These are phyloP conservation scores for Cantharis rufa DNA, from an alignment of 2,888 invertebrate genomes.

Conservation along the genomic window DNA sequence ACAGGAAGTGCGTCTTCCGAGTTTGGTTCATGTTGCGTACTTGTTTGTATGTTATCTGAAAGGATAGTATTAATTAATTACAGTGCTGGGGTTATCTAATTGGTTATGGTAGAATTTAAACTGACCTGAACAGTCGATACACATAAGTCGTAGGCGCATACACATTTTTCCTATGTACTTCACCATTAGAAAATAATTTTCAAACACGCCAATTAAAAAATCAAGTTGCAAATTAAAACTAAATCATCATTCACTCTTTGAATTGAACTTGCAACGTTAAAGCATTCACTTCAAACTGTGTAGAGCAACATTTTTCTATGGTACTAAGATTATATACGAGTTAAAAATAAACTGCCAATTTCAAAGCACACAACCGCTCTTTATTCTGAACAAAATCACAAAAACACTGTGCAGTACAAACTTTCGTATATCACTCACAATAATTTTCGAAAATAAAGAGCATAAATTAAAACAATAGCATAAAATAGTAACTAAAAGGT, in stretches of 20 bases:
- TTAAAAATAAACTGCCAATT: not conserved
- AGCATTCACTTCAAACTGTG: not conserved
- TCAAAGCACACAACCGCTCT: not conserved
- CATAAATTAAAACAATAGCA: not conserved
- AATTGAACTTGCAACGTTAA: not conserved
- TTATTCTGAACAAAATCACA: not conserved
- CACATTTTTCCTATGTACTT: conserved; percentile 51
- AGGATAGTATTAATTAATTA: not conserved
- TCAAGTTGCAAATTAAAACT: not conserved
- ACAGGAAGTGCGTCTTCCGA: conserved; percentile 45
- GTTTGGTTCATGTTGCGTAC: conserved; percentile 44
- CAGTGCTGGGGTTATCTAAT: not conserved
- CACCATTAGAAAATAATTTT: conserved; percentile 42
- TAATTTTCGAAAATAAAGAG: not conserved
- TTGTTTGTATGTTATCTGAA: conserved; percentile 41
- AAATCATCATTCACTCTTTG: not conserved
- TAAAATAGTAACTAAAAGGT: conserved; percentile 2
- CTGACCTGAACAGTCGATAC: conserved; percentile 63
- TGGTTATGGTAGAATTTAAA: conserved; percentile 19
- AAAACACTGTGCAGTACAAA: not conserved
- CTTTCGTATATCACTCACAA: not conserved
- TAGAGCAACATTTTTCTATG: not conserved
- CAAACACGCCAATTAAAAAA: not conserved
- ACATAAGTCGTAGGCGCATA: conserved; percentile 59
- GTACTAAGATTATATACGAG: not conserved